Evolutionary conservation across 2,888 invertebrate species (phyloP), one percentile per base, ranked within the genome.

Genomic region (Celastrina argiolus): DNA sequence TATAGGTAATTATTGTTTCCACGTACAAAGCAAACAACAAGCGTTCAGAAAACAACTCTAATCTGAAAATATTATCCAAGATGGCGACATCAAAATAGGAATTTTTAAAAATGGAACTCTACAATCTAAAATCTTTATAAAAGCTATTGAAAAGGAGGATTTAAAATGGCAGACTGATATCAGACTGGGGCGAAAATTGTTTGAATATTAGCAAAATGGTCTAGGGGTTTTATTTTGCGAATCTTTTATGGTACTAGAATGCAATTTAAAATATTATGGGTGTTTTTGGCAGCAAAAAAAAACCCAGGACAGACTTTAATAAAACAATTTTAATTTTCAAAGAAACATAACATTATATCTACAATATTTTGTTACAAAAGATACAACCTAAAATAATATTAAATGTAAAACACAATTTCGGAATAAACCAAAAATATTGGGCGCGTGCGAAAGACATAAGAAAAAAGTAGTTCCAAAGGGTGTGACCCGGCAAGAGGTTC

Each of bases 401-500:
- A 39, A 36, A 61, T 61, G 34, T 36, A 22, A n/a, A 58, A 67
- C 66, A 65, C 51, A 51, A 51, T 66, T 61, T 59, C 65, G 34
- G 61, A 67, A 56, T 69, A 80, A 81, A 79, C 77, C 78, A 82
- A 82, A 82, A 84, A 79, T 78, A 76, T 79, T 78, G 83, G 78
- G 83, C 85, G 85, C 82, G 86, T 81, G 80, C 79, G 81, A 81
- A 81, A 80, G 80, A 80, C 86, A 85, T 87, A 86, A 87, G 81
- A 76, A 78, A 74, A 80, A 69, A 69, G 82, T 83, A 83, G 82
- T 82, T 80, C 75, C 76, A 75, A 78, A 78, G 80, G 80, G 78
- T 79, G 76, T 73, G 78, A 74, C 80, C 76, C 81, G 86, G 85
- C 88, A 87, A 87, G 87, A 84, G 85, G 83, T 39, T 82, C 83